Conservation (phyloP, 2,113 vertebrate genomes). For the Macquaria australasica region DNA sequence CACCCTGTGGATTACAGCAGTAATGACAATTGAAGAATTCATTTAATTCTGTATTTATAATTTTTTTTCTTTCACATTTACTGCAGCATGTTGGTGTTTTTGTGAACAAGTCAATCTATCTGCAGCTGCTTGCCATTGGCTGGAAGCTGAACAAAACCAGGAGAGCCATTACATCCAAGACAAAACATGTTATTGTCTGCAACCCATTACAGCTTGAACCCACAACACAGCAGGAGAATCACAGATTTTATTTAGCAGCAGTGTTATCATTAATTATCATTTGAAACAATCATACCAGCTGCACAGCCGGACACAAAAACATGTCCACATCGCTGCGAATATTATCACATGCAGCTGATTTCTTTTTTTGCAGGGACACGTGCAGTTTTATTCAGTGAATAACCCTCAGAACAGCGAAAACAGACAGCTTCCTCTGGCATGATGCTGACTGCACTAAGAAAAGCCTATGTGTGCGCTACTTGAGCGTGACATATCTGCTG, state of each 20-base stretch:
- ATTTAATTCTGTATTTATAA: background rate
- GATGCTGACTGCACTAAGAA: conserved; percentile 60
- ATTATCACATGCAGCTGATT: background rate
- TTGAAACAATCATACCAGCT: conserved; percentile 23
- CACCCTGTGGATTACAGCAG: conserved; percentile 44
- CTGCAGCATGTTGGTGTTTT: background rate
- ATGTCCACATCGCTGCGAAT: background rate
- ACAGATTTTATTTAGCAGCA: background rate
- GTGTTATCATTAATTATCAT: background rate
- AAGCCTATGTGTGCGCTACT: conserved; percentile 32
- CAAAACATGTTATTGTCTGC: background rate
- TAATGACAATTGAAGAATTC: background rate
- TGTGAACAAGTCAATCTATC: background rate
- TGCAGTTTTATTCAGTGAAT: conserved; percentile 30
- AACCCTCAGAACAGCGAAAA: conserved; percentile 29
- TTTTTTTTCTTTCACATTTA: background rate
- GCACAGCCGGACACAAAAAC: background rate
- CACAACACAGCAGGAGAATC: background rate
- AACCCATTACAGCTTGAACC: background rate
- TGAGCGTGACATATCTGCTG: conserved; percentile 60
- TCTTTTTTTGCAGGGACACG: conserved; percentile 6
- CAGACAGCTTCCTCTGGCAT: conserved; percentile 38
- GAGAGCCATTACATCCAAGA: background rate
- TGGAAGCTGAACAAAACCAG: background rate
- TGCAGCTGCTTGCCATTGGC: background rate